phyloP scores from a whole-genome alignment of 2,797 vertebrate genomes.

The Tokudaia muenninki region DNA sequence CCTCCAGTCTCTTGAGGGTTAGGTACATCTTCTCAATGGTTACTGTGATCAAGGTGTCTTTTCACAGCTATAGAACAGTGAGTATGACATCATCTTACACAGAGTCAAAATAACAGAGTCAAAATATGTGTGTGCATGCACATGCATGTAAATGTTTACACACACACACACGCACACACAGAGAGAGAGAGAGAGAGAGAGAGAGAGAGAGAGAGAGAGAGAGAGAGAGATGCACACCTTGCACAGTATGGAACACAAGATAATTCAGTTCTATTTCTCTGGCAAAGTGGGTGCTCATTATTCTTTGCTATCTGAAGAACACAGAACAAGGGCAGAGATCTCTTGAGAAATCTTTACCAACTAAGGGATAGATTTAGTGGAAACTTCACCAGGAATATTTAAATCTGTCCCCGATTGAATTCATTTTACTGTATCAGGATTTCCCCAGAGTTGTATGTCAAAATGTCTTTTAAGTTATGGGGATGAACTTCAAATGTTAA shows the following conservation, averaged over 20 bases:
- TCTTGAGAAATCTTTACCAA: constrained; percentile 48
- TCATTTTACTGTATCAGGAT: constrained; percentile 44
- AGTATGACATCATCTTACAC: background rate
- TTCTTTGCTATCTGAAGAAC: background rate
- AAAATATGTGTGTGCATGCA: background rate
- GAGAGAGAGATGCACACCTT: background rate
- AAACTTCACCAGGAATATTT: constrained; percentile 35
- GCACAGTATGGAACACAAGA: background rate
- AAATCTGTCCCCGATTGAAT: background rate
- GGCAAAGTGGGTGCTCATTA: background rate
- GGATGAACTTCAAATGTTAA: constrained; percentile 63
- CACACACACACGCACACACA: too few relatives aligned
- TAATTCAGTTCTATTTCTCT: background rate
- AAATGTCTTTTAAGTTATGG: constrained; percentile 48
- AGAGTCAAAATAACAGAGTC: background rate
- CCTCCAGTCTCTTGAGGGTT: too few relatives aligned
- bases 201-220: too few relatives aligned
- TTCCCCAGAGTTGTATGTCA: constrained; percentile 10
- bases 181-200: background rate
- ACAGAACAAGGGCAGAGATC: background rate
- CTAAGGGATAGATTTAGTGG: constrained; percentile 21
- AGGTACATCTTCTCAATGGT: too few relatives aligned
- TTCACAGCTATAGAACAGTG: background rate
- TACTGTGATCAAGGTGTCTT: background rate
- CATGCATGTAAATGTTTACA: background rate